Evolutionary conservation across 1,140 invertebrate genomes (phyloP).

Genomic region (Solenopsis invicta): DNA sequence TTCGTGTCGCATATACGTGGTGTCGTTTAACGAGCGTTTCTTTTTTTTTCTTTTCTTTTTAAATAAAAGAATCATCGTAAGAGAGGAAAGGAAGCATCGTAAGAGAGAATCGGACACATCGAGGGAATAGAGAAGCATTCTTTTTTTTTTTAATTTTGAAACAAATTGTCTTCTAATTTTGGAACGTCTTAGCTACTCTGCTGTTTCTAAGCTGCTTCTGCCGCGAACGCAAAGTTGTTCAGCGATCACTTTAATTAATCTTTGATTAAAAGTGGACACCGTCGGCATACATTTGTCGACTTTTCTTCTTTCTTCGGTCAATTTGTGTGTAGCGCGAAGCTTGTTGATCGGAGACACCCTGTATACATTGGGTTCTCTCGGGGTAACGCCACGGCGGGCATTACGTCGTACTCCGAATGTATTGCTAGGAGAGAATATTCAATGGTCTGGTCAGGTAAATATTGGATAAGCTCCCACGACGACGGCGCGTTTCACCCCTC

Average conservation of each 20-base stretch:
- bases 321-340: neutral
- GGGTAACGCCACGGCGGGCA: constrained; percentile 62
- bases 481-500: constrained; percentile 7
- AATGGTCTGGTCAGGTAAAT: constrained; percentile 81
- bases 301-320: neutral
- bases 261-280: neutral
- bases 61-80: neutral
- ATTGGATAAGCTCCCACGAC: constrained; percentile 77
- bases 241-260: neutral
- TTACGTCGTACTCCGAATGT: constrained; percentile 79
- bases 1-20: constrained; percentile 43
- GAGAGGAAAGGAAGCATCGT: neutral
- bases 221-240: neutral
- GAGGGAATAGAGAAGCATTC: neutral
- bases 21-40: constrained; percentile 13
- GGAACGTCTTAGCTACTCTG: neutral
- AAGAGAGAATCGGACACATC: neutral
- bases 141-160: neutral
- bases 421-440: constrained; percentile 80
- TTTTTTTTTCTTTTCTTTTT: neutral
- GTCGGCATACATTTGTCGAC: neutral
- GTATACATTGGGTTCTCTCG: neutral
- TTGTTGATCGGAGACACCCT: constrained; percentile 46
- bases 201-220: neutral
- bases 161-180: too few species aligned